Percentiles rank a stretch among this genome's conserved stretches.
phyloP scores from a whole-genome alignment of 2,888 invertebrate genomes.

The Chrysolina oricalcia region DNA sequence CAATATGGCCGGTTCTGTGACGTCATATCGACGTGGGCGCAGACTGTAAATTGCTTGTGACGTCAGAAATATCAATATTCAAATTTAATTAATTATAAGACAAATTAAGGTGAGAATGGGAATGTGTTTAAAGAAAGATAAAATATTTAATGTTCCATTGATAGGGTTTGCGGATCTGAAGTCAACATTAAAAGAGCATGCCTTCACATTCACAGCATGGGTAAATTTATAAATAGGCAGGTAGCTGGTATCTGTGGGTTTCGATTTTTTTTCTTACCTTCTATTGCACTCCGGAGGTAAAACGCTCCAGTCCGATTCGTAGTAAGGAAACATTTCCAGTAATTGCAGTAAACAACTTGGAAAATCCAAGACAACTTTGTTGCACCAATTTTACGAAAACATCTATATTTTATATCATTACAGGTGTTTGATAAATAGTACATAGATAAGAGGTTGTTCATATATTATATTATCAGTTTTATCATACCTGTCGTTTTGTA shows the following conservation, averaged over 20 bases:
- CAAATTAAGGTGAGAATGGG: too few relatives aligned
- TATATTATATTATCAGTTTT: constrained; percentile 57
- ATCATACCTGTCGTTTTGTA: constrained; percentile 40
- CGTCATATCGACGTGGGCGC: constrained; percentile 55
- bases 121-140: too few relatives aligned
- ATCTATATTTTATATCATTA: constrained; percentile 45
- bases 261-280: constrained; percentile 75
- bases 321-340: constrained; percentile 75
- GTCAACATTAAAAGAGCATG: background rate
- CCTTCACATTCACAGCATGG: too few relatives aligned
- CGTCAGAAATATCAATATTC: constrained; percentile 15
- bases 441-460: constrained; percentile 59
- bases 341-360: constrained; percentile 27
- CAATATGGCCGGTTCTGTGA: constrained; percentile 67
- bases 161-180: background rate
- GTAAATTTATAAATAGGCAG: too few relatives aligned
- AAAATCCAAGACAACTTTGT: constrained; percentile 8
- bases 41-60: background rate
- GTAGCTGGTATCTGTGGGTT: too few relatives aligned
- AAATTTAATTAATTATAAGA: background rate
- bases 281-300: constrained; percentile 89
- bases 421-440: constrained; percentile 53
- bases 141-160: too few relatives aligned
- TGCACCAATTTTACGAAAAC: constrained; percentile 32
- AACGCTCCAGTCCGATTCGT: constrained; percentile 90